Evolutionary conservation across 2,888 invertebrate species (phyloP), one percentile per base, ranked within the genome.

Genomic region (Cheilosia pagana): DNA sequence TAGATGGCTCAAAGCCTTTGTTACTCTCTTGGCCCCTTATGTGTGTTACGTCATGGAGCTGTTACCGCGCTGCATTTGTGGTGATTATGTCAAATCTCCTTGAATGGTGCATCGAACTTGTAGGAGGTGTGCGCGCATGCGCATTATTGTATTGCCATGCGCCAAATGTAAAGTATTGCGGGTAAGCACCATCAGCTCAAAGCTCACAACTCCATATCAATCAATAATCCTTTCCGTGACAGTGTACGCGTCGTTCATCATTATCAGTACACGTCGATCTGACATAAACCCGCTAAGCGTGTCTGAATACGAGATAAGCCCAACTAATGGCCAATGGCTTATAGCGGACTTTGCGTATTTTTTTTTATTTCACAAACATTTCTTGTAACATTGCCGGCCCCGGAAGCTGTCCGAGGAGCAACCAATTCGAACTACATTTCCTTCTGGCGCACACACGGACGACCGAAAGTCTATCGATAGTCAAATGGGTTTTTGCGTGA

Each of bases 51-150:
- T 72, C 81, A 82, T 48, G 41, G 41, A 48, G 21, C 35, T 50
- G 28, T 48, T 65, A 48, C 28, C 45, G 60, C 45, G 60, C 63
- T 76, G 70, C 45, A 76, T 62, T 75, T 43, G 68, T 28, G 19
- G 35, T 59, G 65, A 65, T 65, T 76, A 50, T 59, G 41, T 81
- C 81, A 65, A 52, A 45, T 76, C 53, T 70, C 75, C 75, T 75
- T 70, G 63, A 74, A 57, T 57, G 55, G 41, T 48, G 6, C 77
- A 71, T 57, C 71, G 71, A 78, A 78, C 63, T 43, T 63, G 10
- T 8, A 16, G 2, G 16, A 45, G 16, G 39, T 12, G 14, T 31
- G n/a, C 21, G 23, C 6, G 35, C 5, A 43, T 19, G 67, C 41
- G 52, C 6, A 41, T 23, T 31, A 21, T 25, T 19, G 12, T 12